phyloP scores from a whole-genome alignment of 2,113 vertebrate species.

The Sphyrna mokarran region DNA sequence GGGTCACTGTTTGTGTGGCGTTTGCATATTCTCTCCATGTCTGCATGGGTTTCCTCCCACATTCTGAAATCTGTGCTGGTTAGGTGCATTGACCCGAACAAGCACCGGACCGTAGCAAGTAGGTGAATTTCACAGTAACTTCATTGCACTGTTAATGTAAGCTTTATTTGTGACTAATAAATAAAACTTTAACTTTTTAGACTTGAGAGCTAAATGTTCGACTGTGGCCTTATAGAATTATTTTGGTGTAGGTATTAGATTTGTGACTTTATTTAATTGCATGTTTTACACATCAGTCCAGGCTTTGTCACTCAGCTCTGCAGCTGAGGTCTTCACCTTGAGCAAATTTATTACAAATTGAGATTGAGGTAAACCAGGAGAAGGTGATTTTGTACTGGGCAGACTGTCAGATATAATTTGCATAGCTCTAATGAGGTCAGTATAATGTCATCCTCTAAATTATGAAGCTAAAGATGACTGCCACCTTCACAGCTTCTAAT shows the following conservation, averaged over 20 bases:
- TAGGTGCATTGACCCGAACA: too few relatives aligned
- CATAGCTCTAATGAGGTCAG: neutral
- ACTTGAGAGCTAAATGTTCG: too few relatives aligned
- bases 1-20: too few relatives aligned
- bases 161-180: too few relatives aligned
- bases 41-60: too few relatives aligned
- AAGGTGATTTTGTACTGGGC: neutral
- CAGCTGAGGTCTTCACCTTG: neutral
- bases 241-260: neutral
- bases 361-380: neutral
- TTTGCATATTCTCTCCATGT: too few relatives aligned
- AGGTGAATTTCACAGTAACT: too few relatives aligned
- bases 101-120: too few relatives aligned
- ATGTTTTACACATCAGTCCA: neutral
- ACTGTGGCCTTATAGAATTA: neutral
- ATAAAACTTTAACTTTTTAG: too few relatives aligned
- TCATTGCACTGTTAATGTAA: too few relatives aligned
- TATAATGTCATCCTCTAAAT: neutral
- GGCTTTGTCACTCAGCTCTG: neutral
- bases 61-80: too few relatives aligned
- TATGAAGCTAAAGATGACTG: neutral
- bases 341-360: neutral
- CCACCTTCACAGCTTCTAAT: neutral
- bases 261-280: too few relatives aligned
- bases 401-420: neutral